Base-by-base conservation (phyloP, 2,888 invertebrate genomes). In the Clepsis dumicolana region DNA sequence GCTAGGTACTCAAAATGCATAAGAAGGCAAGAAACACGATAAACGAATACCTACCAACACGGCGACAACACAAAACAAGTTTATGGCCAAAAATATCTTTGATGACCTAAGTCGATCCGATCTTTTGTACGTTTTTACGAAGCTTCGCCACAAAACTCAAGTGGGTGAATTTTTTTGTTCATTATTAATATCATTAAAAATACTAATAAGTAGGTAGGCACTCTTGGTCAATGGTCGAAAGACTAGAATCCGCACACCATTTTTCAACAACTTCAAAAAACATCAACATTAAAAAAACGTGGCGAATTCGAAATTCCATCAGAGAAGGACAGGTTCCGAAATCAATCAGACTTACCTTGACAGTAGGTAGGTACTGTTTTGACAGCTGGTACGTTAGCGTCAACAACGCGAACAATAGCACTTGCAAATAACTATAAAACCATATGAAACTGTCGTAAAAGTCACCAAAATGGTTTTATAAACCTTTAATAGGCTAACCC, bases 341-440 rank as follows among this genome's bases (percentile, higher is more conserved):
- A 84, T 83, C 80, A 79, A 83, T 84, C 77, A 70, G 54, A 65
- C 88, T 89, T 81, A 91, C 91, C 91, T 92, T 86, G 85, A 80
- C 83, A 82, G 80, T 83, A 80, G 80, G 81, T 82, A 76, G 80
- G 81, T 82, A 76, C 80, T 86, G 86, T 89, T 91, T 89, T 90
- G 87, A 91, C 91, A 91, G 89, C 85, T 89, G 87, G 78, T 77
- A 73, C 74, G 78, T 16, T 4, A 29, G 59, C 75, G 78, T 86
- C 83, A 88, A 88, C 87, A 86, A 85, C 82, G 84, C 82, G 82
- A 86, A 86, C 83, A 84, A 80, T 78, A 76, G 73, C 81, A 81
- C 84, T 80, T 77, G 77, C 61, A 62, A 63, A 64, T 53, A 57
- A 38, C 44, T 61, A 59, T 38, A 63, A 52, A 62, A 48, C 59